Base-by-base conservation (phyloP, 1,140 invertebrate genomes). In the Dinoponera quadriceps region DNA sequence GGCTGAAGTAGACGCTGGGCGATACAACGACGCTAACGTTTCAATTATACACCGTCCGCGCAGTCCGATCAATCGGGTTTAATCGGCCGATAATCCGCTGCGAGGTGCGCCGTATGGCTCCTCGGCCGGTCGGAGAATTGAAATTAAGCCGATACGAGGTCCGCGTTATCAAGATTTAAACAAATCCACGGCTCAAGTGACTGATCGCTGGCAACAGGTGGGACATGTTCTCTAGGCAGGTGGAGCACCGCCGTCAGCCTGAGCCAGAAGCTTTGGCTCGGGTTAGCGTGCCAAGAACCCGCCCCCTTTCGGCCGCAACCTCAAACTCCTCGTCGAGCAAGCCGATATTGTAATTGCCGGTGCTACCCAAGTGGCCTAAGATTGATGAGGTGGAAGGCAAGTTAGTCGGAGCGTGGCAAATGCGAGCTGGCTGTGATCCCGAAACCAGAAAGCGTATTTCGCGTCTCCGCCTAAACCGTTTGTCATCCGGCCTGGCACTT, bases 291-390 rank as follows among this genome's bases (percentile, higher is more conserved):
- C 90, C 88, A 91, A 91, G 91, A 92, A 91, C 89, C 75, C 89
- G 86, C 90, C 91, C 75, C 91, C 89, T 91, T 90, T 91, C 84
- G 88, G 89, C 88, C 87, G 89, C 90, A 92, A 92, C 91, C 92
- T 92, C 90, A 92, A 93, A 92, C 92, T 93, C 75, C 90, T 91
- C 90, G 91, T 91, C 81, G 90, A 91, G 90, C 92, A 93, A 94
- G 92, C 92, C 92, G 93, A 94, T 94, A 94, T 93, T 94, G 93
- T 93, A 94, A 94, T 94, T 94, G 92, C 89, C 90, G 91, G 88
- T 89, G 90, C 89, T 88, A 92, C 75, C 89, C 88, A 91, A 91
- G 92, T 91, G 90, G 92, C 88, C 91, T 91, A 92, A 93, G 93
- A 94, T 93, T 94, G 93, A 94, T 94, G 93, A 93, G 90, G 90